Percentiles rank a stretch among this genome's conserved stretches.
phyloP scores from a whole-genome alignment of 2,888 invertebrate species.

The Hypena proboscidalis region DNA sequence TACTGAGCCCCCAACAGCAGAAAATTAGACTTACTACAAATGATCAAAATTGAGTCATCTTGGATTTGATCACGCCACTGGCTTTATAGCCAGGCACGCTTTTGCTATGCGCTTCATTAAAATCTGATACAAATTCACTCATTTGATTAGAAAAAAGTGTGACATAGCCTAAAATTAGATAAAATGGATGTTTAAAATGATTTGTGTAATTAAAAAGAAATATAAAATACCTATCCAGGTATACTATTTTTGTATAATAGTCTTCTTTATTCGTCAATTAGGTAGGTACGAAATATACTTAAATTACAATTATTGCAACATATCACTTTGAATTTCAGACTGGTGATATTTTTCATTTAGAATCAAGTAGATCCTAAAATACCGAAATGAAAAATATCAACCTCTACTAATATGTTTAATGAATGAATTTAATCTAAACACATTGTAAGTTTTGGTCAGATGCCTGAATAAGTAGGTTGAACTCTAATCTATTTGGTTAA shows the following conservation, averaged over 20 bases:
- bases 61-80: too few species aligned
- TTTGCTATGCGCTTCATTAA: too few species aligned
- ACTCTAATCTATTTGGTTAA: too few species aligned
- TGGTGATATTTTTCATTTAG: not conserved
- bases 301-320: constrained; percentile 49
- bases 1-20: too few species aligned
- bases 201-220: not conserved
- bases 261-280: constrained; percentile 61
- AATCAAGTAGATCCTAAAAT: not conserved
- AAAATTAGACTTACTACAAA: too few species aligned
- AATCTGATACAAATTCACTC: too few species aligned
- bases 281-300: constrained; percentile 42
- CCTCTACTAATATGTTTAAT: not conserved
- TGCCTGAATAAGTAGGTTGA: not conserved
- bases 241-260: constrained; percentile 60
- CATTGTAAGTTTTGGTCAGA: not conserved
- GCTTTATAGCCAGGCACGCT: too few species aligned
- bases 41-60: too few species aligned
- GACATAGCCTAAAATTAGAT: not conserved
- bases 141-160: not conserved
- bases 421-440: not conserved
- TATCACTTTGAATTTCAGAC: constrained; percentile 48
- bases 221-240: constrained; percentile 32
- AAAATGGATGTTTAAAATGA: not conserved
- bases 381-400: not conserved